Evolutionary conservation across 2,888 invertebrate species (phyloP), one percentile per base, ranked within the genome.

Genomic region (Drosophila basisetae): DNA sequence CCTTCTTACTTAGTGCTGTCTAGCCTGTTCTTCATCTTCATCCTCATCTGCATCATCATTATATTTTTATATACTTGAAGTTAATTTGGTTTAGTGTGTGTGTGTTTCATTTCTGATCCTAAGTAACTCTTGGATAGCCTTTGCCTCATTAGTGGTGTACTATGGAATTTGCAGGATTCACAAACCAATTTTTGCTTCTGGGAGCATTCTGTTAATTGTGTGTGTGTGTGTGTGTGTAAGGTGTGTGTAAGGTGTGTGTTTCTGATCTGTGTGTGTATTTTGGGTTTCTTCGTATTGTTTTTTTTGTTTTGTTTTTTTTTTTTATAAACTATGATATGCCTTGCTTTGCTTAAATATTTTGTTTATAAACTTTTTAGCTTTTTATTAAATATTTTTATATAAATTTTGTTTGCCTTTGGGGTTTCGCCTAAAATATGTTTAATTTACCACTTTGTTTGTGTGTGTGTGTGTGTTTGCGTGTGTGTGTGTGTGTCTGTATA

Each of bases 271-370:
- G 52, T 50, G 52, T 70, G 31, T 71, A n/a, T 62, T 47, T 66
- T 50, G 63, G 71, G 65, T 25, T 56, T 25, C 58, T 41, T 65
- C 54, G 50, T 52, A 49, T 63, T 72, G 52, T 68, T 56, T 33
- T 55, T n/a, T 73, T 9, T 31, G 1, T 31, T 56, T 82, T 87
- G 89, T 96, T 96, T 33, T 54, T n/a, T 71, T 59, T 82, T 87
- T 89, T 96, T 96, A 97, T 96, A 96, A 86, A 96, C 96, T 97
- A 97, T 97, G 96, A 97, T 97, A 97, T 97, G 97, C 97, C 96
- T 96, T 96, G 89, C 91, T 93, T 92, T 88, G 89, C 91, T 90
- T 91, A 83, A 83, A 83, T 91, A 82, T 80, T 82, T 76, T 76
- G 73, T 63, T 73, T 76, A 69, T 77, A 70, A 73, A 73, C 74